These are phyloP conservation scores for Tetraneura akinire DNA, from an alignment of 1,140 invertebrate genomes.

Conservation along the genomic window DNA sequence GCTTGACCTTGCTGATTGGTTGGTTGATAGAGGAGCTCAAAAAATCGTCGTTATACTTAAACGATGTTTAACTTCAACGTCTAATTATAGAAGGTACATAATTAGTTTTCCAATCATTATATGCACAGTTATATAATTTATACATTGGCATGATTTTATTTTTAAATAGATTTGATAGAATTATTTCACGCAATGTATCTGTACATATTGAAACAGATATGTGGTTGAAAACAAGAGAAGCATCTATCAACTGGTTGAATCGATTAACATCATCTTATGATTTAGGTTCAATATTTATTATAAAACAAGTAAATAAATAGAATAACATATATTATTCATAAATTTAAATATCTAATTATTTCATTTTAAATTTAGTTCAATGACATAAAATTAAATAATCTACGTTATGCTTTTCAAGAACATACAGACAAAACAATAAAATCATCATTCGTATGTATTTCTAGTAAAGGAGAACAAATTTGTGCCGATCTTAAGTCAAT, in stretches of 20 bases:
- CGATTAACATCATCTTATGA: neutral
- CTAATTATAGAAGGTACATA: neutral
- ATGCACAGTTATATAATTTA: neutral
- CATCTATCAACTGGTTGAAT: neutral
- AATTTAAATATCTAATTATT: too few relatives aligned
- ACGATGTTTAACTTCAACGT: conserved; percentile 10
- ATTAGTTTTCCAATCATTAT: neutral
- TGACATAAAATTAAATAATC: conserved; percentile 7
- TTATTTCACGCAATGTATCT: neutral
- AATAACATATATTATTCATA: too few relatives aligned
- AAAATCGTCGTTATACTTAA: conserved; percentile 40
- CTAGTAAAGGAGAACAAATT: neutral
- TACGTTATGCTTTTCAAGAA: conserved; percentile 20
- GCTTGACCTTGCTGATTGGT: conserved; percentile 53
- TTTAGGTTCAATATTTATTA: neutral
- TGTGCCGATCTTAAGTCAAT: conserved; percentile 4
- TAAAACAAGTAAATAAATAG: neutral
- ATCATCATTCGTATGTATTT: conserved; percentile 12
- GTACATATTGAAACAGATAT: conserved; percentile 17
- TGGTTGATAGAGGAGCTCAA: conserved; percentile 51
- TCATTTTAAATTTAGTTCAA: neutral
- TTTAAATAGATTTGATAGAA: conserved; percentile 1
- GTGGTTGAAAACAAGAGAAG: neutral
- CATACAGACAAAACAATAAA: neutral
- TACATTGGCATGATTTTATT: neutral